Percentiles rank a stretch among this genome's conserved stretches.
Conservation (phyloP, 2,888 invertebrate genomes). For the Folsomia candida region DNA sequence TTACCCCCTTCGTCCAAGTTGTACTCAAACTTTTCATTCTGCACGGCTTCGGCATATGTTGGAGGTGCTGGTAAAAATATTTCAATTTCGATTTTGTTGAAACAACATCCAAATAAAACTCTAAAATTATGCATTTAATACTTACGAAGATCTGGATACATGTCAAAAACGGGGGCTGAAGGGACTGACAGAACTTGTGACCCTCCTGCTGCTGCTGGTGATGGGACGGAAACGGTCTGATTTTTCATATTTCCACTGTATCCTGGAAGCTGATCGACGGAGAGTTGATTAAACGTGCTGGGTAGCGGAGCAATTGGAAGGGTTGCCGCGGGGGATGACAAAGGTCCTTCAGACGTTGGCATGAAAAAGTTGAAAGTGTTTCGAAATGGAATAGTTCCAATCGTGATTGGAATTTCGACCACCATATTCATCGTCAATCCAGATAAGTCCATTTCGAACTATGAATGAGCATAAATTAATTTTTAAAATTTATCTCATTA, state of each 20-base stretch:
- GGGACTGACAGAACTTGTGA: conserved; percentile 1
- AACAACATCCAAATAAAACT: background rate
- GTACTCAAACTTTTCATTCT: conserved; percentile 4
- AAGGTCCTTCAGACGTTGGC: background rate
- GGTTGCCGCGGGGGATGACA: background rate
- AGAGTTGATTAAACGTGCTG: conserved; percentile 47
- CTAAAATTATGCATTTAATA: background rate
- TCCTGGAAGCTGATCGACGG: background rate
- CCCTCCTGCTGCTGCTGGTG: too few relatives aligned
- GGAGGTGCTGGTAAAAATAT: conserved; percentile 28
- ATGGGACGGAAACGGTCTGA: too few relatives aligned
- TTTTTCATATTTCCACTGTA: background rate
- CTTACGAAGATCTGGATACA: conserved; percentile 41
- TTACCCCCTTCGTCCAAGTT: background rate
- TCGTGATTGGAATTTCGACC: conserved; percentile 16
- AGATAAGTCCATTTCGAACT: conserved; percentile 28
- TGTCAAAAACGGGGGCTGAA: conserved; percentile 29
- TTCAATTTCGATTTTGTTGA: background rate
- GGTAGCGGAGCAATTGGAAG: conserved; percentile 54
- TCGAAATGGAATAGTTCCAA: conserved; percentile 31
- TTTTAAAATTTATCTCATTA: too few relatives aligned
- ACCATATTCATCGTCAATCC: conserved; percentile 20
- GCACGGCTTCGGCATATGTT: conserved; percentile 28
- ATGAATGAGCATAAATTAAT: background rate
- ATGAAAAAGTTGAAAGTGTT: conserved; percentile 11